A percentile compares a stretch with the other conserved stretches of the same genome.
phyloP scores from a whole-genome alignment of 2,797 vertebrate genomes.

The Acestrorhynchus altus region DNA sequence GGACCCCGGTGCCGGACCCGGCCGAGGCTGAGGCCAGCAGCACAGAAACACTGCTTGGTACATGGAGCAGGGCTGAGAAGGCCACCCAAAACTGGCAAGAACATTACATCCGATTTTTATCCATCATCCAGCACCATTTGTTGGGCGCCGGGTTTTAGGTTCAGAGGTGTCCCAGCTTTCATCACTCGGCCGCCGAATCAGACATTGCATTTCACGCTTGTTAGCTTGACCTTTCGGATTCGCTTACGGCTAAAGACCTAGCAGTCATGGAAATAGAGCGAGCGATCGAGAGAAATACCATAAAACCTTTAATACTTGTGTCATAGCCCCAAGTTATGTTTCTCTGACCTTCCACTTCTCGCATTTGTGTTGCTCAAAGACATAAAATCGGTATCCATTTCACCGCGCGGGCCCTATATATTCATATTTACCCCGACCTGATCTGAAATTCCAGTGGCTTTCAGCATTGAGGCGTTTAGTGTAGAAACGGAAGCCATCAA shows the following conservation, averaged over 20 bases:
- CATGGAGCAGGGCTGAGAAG: neutral
- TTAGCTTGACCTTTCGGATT: constrained; percentile 68
- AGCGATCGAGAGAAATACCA: constrained; percentile 60
- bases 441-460: neutral
- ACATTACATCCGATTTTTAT: constrained; percentile 51
- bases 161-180: constrained; percentile 55
- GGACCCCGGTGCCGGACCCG: neutral
- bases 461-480: neutral
- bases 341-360: constrained; percentile 58
- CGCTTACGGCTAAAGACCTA: constrained; percentile 61
- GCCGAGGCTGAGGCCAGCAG: constrained; percentile 28
- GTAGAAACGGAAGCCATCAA: constrained; percentile 20
- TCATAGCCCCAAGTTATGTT: constrained; percentile 58
- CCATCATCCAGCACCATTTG: constrained; percentile 50
- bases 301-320: constrained; percentile 59
- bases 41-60: neutral
- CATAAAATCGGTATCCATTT: constrained; percentile 53
- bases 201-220: constrained; percentile 64
- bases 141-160: constrained; percentile 39
- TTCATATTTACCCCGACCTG: neutral
- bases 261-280: constrained; percentile 60
- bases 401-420: constrained; percentile 19
- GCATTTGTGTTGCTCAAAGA: constrained; percentile 47
- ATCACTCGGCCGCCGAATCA: constrained; percentile 45
- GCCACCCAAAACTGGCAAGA: constrained; percentile 15